These are phyloP conservation scores for Drosophila niveifrons DNA, from an alignment of 2,888 invertebrate species.

Conservation along the genomic window DNA sequence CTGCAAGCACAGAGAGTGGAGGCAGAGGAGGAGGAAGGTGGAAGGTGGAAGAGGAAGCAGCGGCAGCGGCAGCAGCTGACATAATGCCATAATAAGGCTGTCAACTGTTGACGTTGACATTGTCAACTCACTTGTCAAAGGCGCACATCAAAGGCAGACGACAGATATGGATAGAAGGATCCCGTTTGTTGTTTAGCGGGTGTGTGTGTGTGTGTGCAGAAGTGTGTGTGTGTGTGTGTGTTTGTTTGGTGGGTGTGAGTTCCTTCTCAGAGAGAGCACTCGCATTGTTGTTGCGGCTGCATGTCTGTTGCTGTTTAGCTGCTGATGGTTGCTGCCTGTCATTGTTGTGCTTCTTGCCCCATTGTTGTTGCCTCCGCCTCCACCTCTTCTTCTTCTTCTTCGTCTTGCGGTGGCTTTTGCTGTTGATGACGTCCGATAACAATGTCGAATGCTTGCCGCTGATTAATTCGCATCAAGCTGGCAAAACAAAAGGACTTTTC, in stretches of 20 bases:
- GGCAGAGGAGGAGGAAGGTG: neutral
- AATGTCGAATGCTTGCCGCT: constrained; percentile 74
- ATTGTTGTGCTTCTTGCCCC: constrained; percentile 66
- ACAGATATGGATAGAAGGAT: constrained; percentile 67
- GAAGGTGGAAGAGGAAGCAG: neutral
- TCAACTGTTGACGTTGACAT: constrained; percentile 85
- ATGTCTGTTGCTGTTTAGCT: constrained; percentile 36
- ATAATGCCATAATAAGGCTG: constrained; percentile 83
- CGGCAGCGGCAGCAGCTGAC: constrained; percentile 47
- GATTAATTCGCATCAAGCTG: constrained; percentile 74
- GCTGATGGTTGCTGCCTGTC: constrained; percentile 65
- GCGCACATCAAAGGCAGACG: constrained; percentile 84
- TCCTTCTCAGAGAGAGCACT: constrained; percentile 23
- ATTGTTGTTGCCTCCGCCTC: constrained; percentile 43
- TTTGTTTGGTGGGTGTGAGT: neutral
- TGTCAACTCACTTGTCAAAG: constrained; percentile 85
- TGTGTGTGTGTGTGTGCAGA: constrained; percentile 9
- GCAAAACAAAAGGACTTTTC: constrained; percentile 69
- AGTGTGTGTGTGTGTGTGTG: constrained; percentile 12
- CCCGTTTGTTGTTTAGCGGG: constrained; percentile 58
- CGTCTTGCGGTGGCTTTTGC: constrained; percentile 33
- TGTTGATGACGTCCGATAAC: constrained; percentile 76
- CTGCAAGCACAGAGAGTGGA: neutral
- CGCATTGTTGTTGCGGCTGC: constrained; percentile 25
- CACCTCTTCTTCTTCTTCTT: constrained; percentile 1